phyloP scores from a whole-genome alignment of 2,797 vertebrate species.

The Scolopax rusticola region DNA sequence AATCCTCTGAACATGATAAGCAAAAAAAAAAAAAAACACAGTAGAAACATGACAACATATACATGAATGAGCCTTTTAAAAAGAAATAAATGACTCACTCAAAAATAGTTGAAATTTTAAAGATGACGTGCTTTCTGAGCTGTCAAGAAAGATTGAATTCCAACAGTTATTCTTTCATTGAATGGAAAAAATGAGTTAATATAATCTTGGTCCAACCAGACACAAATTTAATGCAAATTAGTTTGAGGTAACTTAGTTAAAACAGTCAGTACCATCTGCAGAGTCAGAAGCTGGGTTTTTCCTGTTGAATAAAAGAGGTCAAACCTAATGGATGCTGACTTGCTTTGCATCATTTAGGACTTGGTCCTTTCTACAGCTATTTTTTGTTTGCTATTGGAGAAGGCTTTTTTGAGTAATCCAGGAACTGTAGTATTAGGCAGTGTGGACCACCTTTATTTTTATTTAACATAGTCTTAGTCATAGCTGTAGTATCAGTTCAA shows the following conservation, averaged over 20 bases:
- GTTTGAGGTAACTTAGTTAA: not conserved
- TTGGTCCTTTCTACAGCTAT: not conserved
- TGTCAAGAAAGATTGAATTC: not conserved
- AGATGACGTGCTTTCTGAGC: not conserved
- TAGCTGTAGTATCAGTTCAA: not conserved
- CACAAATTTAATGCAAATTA: not conserved
- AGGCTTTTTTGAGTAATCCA: not conserved
- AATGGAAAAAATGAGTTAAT: not conserved
- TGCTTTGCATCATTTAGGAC: not conserved
- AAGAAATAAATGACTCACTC: conserved; percentile 2
- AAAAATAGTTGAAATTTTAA: conserved; percentile 17
- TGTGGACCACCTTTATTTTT: not conserved
- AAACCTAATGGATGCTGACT: not conserved
- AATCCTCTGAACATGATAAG: conserved; percentile 48
- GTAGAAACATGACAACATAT: conserved; percentile 34
- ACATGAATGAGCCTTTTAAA: conserved; percentile 21
- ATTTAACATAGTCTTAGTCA: not conserved
- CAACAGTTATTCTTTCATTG: not conserved
- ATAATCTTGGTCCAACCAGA: not conserved
- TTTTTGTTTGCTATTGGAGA: not conserved
- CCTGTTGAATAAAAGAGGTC: not conserved
- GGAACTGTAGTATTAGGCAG: not conserved
- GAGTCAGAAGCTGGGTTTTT: not conserved
- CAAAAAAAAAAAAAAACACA: conserved; percentile 55
- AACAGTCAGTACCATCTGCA: not conserved